These are phyloP conservation scores for Myiozetetes cayanensis DNA, from an alignment of 2,113 vertebrate genomes.

Conservation along the genomic window DNA sequence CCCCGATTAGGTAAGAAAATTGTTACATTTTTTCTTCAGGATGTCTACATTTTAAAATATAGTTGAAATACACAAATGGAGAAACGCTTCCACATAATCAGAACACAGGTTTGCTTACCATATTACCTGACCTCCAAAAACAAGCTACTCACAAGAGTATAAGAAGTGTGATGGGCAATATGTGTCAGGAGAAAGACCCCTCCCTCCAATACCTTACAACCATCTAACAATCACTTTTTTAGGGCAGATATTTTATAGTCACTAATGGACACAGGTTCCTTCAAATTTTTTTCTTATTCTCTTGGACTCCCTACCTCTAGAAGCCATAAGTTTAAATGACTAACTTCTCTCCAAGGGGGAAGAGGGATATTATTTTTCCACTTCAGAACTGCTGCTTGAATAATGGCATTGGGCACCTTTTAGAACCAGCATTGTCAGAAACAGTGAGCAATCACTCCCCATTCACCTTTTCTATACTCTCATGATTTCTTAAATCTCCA, in stretches of 20 bases:
- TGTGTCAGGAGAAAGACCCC: not conserved
- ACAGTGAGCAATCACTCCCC: slow-evolving; percentile 59
- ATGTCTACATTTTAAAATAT: not conserved
- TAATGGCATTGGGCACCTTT: slow-evolving; percentile 45
- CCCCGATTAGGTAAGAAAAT: not conserved
- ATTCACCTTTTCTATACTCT: slow-evolving; percentile 53
- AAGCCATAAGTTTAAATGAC: not conserved
- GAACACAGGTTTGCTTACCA: not conserved
- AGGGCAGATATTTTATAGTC: not conserved
- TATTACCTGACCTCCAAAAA: not conserved
- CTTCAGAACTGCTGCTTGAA: not conserved
- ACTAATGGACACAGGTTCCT: not conserved
- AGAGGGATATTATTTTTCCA: not conserved
- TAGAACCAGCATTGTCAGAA: slow-evolving; percentile 39
- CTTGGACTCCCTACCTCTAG: not conserved
- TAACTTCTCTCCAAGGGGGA: not conserved
- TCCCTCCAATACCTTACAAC: not conserved
- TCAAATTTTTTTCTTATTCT: not conserved
- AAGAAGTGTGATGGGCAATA: rapidly evolving
- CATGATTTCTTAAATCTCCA: slow-evolving; percentile 39
- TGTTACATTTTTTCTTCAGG: not conserved
- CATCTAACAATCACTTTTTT: not conserved
- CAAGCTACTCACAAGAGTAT: rapidly evolving
- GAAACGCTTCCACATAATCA: not conserved
- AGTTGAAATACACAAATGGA: not conserved